These are phyloP conservation scores for Serranus cabrilla DNA, from an alignment of 2,797 vertebrate genomes.

Conservation along the genomic window DNA sequence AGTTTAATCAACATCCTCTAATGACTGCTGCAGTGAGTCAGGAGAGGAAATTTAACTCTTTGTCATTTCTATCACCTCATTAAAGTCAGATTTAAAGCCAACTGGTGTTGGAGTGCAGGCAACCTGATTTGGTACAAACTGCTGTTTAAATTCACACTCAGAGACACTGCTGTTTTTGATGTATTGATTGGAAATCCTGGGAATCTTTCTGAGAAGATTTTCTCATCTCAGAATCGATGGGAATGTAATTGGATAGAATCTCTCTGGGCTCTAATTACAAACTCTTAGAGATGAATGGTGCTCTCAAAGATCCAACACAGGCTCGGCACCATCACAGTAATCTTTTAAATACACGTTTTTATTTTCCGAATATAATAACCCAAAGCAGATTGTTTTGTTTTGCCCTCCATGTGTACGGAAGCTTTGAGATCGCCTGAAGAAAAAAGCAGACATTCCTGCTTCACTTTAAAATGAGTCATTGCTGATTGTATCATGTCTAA, in stretches of 20 bases:
- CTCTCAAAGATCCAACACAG: conserved; percentile 38
- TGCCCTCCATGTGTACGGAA: neutral
- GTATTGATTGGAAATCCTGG: conserved; percentile 77
- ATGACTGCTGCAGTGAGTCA: conserved; percentile 31
- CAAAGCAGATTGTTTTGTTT: conserved; percentile 4
- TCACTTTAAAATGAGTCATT: conserved; percentile 27
- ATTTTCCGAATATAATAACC: conserved; percentile 7
- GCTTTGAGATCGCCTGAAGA: conserved; percentile 13
- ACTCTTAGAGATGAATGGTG: conserved; percentile 58
- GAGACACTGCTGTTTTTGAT: conserved; percentile 59
- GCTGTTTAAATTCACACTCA: conserved; percentile 54
- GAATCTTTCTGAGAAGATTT: conserved; percentile 67
- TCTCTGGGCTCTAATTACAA: conserved; percentile 75
- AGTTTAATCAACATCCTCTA: conserved; percentile 53
- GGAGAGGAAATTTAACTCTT: conserved; percentile 48
- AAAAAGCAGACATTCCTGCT: neutral
- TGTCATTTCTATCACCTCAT: conserved; percentile 49
- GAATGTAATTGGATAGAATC: conserved; percentile 75
- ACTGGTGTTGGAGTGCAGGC: conserved; percentile 33
- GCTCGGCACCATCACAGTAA: conserved; percentile 16
- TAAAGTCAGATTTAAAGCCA: conserved; percentile 55
- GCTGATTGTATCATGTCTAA: conserved; percentile 21
- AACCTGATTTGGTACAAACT: conserved; percentile 51
- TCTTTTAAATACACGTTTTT: conserved; percentile 2
- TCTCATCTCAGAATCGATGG: conserved; percentile 72